Percentiles rank a stretch among this genome's conserved stretches.
Evolutionary conservation across 2,888 invertebrate genomes (phyloP).

Genomic region (Aporophyla lueneburgensis): DNA sequence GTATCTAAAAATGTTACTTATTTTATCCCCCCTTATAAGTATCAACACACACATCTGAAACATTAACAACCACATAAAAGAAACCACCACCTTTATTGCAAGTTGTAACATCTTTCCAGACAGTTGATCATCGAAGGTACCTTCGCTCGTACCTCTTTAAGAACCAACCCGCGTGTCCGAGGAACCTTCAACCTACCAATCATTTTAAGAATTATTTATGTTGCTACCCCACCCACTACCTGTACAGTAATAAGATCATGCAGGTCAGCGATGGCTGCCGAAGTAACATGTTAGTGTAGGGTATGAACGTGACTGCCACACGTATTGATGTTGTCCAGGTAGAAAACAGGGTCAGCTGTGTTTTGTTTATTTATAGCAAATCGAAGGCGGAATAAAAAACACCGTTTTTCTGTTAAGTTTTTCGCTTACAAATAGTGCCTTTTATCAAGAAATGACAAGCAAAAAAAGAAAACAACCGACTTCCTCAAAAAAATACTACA

Average conservation of each 20-base stretch:
- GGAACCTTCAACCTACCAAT: background rate
- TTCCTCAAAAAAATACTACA: no score
- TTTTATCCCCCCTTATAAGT: no score
- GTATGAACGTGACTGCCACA: constrained; percentile 34
- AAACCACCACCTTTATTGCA: constrained; percentile 6
- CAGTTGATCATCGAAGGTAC: constrained; percentile 15
- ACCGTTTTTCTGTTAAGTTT: no score
- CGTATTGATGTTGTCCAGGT: constrained; percentile 16
- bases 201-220: constrained; percentile 37
- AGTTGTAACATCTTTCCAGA: background rate
- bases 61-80: constrained; percentile 6
- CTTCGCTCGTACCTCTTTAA: background rate
- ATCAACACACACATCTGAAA: background rate
- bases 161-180: constrained; percentile 1
- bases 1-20: background rate
- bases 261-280: constrained; percentile 2
- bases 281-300: background rate
- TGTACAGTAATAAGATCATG: background rate
- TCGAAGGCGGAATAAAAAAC: background rate
- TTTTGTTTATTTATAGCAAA: constrained; percentile 3
- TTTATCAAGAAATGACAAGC: no score
- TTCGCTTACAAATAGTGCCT: no score
- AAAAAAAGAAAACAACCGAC: no score
- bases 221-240: background rate
- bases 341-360: background rate